phyloP scores from a whole-genome alignment of 1,140 invertebrate species.

The Drosophila novamexicana region DNA sequence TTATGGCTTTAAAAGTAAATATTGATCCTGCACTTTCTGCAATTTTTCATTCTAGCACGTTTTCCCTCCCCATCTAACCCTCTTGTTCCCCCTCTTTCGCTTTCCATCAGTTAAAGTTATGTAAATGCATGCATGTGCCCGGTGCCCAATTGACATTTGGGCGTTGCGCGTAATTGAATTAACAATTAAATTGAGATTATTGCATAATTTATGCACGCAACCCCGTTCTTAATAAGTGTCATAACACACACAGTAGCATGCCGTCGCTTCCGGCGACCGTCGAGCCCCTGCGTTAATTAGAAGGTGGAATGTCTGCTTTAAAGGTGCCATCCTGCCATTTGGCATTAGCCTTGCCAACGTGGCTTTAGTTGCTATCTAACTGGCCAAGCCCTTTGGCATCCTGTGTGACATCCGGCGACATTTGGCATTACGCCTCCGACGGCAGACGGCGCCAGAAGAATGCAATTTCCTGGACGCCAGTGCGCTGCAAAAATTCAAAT shows the following conservation, averaged over 20 bases:
- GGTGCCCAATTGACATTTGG: constrained; percentile 49
- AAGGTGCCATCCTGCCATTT: constrained; percentile 26
- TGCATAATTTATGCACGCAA: constrained; percentile 69
- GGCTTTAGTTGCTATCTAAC: constrained; percentile 29
- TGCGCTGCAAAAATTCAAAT: constrained; percentile 30
- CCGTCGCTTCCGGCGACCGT: not conserved
- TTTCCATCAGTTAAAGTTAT: not conserved
- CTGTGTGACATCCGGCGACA: constrained; percentile 52
- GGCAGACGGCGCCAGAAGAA: constrained; percentile 46
- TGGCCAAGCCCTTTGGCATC: constrained; percentile 27
- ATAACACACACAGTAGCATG: constrained; percentile 29
- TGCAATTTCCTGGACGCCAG: constrained; percentile 68
- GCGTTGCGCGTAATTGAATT: constrained; percentile 70
- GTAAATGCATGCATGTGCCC: not conserved
- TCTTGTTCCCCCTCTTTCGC: not conserved
- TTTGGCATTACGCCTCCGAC: constrained; percentile 38
- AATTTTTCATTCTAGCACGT: constrained; percentile 32
- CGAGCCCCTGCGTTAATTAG: not conserved
- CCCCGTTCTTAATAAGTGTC: constrained; percentile 60
- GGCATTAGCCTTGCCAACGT: constrained; percentile 8
- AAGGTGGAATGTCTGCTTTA: constrained; percentile 28
- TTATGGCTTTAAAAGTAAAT: constrained; percentile 62
- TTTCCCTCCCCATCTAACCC: not conserved
- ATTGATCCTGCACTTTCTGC: constrained; percentile 34
- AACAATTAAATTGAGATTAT: constrained; percentile 76